Evolutionary conservation across 2,113 vertebrate genomes (phyloP).

Genomic region (Anser cygnoides): DNA sequence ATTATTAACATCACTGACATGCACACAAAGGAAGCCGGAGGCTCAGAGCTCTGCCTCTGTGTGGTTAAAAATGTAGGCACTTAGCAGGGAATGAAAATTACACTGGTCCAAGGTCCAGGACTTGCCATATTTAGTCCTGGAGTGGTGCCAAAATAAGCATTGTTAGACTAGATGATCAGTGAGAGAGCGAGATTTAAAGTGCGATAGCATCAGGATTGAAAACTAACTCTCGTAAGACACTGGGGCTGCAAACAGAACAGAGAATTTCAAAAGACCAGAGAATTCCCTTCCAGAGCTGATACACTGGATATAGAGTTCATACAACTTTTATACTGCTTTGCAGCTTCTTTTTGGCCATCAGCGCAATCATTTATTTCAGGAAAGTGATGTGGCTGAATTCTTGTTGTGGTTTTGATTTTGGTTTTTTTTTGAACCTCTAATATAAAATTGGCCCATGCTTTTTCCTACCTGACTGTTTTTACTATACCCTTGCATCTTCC

Average conservation of each 20-base stretch:
- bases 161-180: constrained; percentile 31
- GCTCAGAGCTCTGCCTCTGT: constrained; percentile 65
- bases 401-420: background rate
- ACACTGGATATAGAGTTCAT: background rate
- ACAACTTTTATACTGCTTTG: background rate
- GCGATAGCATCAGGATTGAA: constrained; percentile 4
- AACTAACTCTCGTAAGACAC: background rate
- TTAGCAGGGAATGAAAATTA: constrained; percentile 75
- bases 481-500: background rate
- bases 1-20: constrained; percentile 75
- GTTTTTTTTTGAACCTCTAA: background rate
- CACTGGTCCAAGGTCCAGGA: constrained; percentile 50
- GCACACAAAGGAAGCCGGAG: constrained; percentile 69
- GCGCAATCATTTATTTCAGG: background rate
- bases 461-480: background rate
- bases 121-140: constrained; percentile 71
- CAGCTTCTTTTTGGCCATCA: background rate
- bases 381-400: background rate
- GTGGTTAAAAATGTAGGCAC: constrained; percentile 71
- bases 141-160: constrained; percentile 65
- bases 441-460: background rate
- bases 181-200: constrained; percentile 5
- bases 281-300: background rate
- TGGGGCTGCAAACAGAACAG: background rate
- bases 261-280: background rate